A percentile compares a stretch with the other conserved stretches of the same genome.
phyloP scores from a whole-genome alignment of 2,888 invertebrate species.

The Netelia inedita region DNA sequence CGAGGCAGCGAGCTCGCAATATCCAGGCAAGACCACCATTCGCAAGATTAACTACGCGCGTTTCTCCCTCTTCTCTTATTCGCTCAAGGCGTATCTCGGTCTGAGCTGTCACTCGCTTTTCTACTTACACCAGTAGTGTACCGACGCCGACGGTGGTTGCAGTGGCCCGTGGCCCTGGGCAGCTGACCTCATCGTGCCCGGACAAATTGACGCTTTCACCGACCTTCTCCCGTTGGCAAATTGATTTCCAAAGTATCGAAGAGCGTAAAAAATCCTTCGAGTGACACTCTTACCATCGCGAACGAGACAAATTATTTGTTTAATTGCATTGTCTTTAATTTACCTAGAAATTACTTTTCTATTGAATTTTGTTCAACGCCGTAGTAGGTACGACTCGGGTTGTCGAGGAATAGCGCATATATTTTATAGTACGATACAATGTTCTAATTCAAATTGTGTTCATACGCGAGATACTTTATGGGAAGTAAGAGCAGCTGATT shows the following conservation, averaged over 20 bases:
- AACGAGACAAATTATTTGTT: background rate
- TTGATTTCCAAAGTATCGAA: conserved; percentile 33
- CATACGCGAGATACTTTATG: too few species aligned
- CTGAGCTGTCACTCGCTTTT: conserved; percentile 54
- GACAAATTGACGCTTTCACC: conserved; percentile 22
- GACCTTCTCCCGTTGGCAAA: conserved; percentile 13
- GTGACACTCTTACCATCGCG: background rate
- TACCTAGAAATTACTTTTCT: background rate
- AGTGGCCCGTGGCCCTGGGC: conserved; percentile 17
- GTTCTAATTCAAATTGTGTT: too few species aligned
- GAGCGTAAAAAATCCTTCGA: background rate
- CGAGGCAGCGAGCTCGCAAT: conserved; percentile 41
- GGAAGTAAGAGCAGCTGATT: too few species aligned
- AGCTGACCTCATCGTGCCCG: conserved; percentile 31
- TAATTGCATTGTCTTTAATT: conserved; percentile 6
- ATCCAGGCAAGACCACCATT: conserved; percentile 47
- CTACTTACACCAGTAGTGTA: conserved; percentile 11
- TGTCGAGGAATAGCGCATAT: too few species aligned
- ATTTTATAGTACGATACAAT: too few species aligned
- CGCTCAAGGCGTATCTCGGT: conserved; percentile 26
- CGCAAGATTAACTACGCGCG: conserved; percentile 59
- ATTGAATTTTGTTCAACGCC: background rate
- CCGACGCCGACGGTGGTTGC: background rate
- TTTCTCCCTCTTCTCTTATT: conserved; percentile 25
- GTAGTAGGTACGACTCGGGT: background rate